Evolutionary conservation across 1,140 invertebrate species (phyloP), one percentile per base, ranked within the genome.

Genomic region (Campodea augens): DNA sequence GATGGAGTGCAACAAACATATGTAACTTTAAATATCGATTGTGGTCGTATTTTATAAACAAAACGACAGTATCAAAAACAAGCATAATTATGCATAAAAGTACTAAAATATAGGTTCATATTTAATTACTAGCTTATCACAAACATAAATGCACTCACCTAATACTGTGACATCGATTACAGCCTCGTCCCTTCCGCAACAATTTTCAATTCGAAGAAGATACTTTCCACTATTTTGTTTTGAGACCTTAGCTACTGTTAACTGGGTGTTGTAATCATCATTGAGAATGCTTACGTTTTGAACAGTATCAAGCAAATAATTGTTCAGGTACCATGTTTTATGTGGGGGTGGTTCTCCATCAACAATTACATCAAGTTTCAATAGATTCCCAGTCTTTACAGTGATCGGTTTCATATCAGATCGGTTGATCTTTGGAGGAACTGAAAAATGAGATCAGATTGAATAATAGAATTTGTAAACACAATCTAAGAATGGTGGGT

Each of bases 371-470:
- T 90, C 87, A 49, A 91, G 65, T 5, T 82, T 73, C 46, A 92
- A 74, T 40, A 77, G 71, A 57, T 86, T 81, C 37, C 88, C 88
- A 27, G 82, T 83, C 59, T 88, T 87, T 45, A 92, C 72, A 0
- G 76, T 85, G 3, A 90, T 67, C 55, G 91, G 83, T 50, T 82
- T 83, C 50, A 92, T 66, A 51, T 84, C 86, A 2, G 78, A 81
- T 42, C 88, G 73, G 59, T 93, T 88, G 59, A 97, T 96, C 58
- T 80, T 83, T 1, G 91, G 90, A 46, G 88, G 76, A 1, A 85
- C 80, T 70, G 50, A 22, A 45, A 51, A 49, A n/a, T n/a, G n/a
- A n/a, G n/a, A n/a, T n/a, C n/a, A n/a, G n/a, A n/a, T n/a, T n/a
- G n/a, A n/a, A n/a, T n/a, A n/a, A n/a, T n/a, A n/a, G n/a, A n/a